These are phyloP conservation scores for Plusia festucae DNA, from an alignment of 2,888 invertebrate genomes.

Conservation along the genomic window DNA sequence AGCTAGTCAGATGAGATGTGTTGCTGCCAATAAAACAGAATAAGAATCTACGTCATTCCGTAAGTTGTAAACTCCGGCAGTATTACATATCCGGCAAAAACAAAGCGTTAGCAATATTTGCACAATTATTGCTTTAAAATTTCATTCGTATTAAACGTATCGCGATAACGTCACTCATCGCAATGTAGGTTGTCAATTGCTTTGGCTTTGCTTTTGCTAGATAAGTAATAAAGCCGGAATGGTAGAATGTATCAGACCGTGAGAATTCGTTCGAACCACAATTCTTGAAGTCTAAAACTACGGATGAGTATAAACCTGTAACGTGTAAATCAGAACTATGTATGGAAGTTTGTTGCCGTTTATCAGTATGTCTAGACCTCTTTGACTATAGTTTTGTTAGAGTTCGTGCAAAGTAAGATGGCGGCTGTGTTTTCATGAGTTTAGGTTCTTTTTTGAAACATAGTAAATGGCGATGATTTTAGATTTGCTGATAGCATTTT, in stretches of 20 bases:
- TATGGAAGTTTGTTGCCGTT: background rate
- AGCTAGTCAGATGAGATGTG: conserved; percentile 3
- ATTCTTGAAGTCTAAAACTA: background rate
- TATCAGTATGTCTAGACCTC: background rate
- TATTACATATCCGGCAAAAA: background rate
- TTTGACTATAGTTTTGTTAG: background rate
- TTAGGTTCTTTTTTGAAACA: no score
- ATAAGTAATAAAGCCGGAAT: no score
- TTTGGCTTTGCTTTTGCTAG: no score
- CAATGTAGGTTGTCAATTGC: no score
- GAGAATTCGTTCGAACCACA: background rate
- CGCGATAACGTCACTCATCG: no score
- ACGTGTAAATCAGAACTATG: conserved; percentile 6
- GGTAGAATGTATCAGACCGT: no score
- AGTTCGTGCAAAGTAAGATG: background rate
- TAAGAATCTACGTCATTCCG: background rate
- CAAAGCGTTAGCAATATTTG: background rate
- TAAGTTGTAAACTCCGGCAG: background rate
- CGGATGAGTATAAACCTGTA: background rate
- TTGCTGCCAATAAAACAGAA: background rate
- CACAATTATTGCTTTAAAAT: background rate
- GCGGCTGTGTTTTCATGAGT: no score
- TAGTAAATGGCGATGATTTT: no score
- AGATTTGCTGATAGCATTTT: no score
- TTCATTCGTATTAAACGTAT: no score